Evolutionary conservation across 1,140 invertebrate genomes (phyloP), one percentile per base, ranked within the genome.

Genomic region (Cryptotermes secundus): DNA sequence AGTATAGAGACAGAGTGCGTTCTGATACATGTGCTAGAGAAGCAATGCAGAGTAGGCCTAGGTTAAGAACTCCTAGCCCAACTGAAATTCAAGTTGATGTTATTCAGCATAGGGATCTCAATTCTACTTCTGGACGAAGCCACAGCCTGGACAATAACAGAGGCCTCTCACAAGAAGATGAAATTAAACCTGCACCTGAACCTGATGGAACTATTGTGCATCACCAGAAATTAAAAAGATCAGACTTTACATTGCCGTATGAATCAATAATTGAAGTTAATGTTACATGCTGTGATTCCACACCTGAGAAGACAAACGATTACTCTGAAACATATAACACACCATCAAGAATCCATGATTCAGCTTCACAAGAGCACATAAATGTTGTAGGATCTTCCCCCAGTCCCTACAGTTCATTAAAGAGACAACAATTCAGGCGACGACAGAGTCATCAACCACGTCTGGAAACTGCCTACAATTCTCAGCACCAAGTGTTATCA

Each of bases 251-350:
- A 72, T 72, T 72, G 34, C 83, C 83, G 22, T 84, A 80, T 36
- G 83, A 84, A 36, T 84, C 83, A 26, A 82, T 84, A 34, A 36
- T 81, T 38, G 80, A 84, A 80, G 84, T 84, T 80, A 84, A 79
- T 42, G 84, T 84, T 2, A 84, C 84, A 34, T 84, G 84, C 53
- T 84, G 84, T 49, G 84, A 84, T 38, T 53, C 38, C 10, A 80
- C 83, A 19, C 83, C 83, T 34, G 83, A 84, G n/a, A 72, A 65
- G 83, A 82, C 38, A 6, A n/a, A 22, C 1, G 53, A 72, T 81
- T 34, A 45, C 36, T 38, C 79, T 22, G 12, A 3, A n/a, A 34
- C 19, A 19, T 24, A 22, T 10, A 81, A n/a, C 7, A 36, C 34
- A 16, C 3, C 38, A 36, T 38, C 81, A 42, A 42, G 81, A 19